Conservation (phyloP, 2,797 vertebrate species). For the Liasis olivaceus region DNA sequence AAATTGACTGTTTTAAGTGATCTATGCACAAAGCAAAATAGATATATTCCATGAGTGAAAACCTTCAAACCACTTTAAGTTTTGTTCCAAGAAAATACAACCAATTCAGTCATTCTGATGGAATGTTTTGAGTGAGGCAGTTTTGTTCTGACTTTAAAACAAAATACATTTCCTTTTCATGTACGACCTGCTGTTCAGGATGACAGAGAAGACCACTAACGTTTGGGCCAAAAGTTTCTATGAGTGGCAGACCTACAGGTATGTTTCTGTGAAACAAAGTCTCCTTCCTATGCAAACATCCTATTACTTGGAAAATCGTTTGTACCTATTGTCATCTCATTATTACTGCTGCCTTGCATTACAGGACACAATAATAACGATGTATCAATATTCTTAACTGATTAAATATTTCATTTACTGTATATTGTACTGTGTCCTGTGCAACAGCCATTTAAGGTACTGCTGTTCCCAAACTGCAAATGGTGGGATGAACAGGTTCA, state of each 20-base stretch:
- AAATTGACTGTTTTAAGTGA: too few relatives aligned
- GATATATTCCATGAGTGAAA: too few relatives aligned
- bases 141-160: too few relatives aligned
- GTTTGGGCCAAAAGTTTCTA: background rate
- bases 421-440: background rate
- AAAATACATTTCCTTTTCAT: too few relatives aligned
- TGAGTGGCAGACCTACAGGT: background rate
- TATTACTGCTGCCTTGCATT: background rate
- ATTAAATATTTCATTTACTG: background rate
- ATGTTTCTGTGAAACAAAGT: background rate
- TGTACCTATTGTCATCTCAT: background rate
- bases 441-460: background rate
- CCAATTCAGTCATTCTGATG: too few relatives aligned
- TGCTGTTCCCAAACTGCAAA: background rate
- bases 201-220: background rate
- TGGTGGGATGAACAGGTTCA: too few relatives aligned
- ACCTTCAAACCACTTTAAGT: too few relatives aligned
- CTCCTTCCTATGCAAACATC: background rate
- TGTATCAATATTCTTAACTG: background rate
- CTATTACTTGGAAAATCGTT: background rate
- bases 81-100: too few relatives aligned
- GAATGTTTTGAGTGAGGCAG: too few relatives aligned
- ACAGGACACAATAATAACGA: background rate
- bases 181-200: background rate
- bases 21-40: too few relatives aligned